Evolutionary conservation across 2,113 vertebrate genomes (phyloP), one percentile per base, ranked within the genome.

Genomic region (Daphoenositta chrysoptera): DNA sequence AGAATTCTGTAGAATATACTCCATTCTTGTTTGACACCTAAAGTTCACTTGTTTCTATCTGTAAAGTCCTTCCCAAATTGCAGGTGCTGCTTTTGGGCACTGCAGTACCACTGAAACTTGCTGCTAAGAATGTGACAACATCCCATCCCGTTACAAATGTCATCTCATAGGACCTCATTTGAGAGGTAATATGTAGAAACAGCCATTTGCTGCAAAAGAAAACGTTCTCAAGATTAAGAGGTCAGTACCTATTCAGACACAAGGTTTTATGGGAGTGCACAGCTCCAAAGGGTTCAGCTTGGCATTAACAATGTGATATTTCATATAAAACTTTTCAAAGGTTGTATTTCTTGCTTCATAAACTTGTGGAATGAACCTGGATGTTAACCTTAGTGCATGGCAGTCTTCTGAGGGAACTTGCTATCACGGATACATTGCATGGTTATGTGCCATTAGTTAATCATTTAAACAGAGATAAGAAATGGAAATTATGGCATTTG

Each of bases 301-400:
- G 84, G 89, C 86, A 96, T 95, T 96, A 92, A 90, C 87, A 92
- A 70, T n/a, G 83, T 81, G 95, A 18, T 95, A 96, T 94, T 94
- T 93, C 65, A 87, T 81, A 90, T 45, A 65, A 94, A 96, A 94
- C 84, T 97, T 97, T 95, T 75, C 95, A 96, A 91, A 97, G 95
- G 84, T 94, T 92, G 70, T 90, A 93, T 78, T 96, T 95, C 77
- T 88, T 97, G 96, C 96, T 91, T 92, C 96, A 97, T 97, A 97
- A 97, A 97, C 82, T 86, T 95, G 93, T 61, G 83, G 92, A 97
- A 97, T 93, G 94, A 96, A 96, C 95, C 89, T 95, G 68, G 63
- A 92, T 85, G 87, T 94, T 94, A 96, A 97, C 93, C 95, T 82
- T 56, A 86, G 71, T 61, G 83, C 63, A 80, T 50, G 54, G 60